Evolutionary conservation across 2,888 invertebrate species (phyloP).

Genomic region (Oscheius myriophilus): DNA sequence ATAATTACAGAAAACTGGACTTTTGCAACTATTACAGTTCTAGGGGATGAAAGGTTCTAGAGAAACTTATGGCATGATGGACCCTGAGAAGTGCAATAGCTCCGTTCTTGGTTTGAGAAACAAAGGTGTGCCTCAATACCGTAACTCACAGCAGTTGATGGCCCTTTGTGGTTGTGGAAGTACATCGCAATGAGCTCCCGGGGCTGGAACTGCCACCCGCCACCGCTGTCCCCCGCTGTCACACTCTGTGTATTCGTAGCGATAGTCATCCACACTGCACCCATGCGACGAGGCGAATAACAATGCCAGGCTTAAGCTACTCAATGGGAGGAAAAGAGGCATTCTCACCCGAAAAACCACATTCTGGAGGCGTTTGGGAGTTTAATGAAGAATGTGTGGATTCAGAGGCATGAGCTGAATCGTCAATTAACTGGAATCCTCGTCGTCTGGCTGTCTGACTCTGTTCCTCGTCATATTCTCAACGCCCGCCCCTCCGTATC

Average conservation of each 20-base stretch:
- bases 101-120: background rate
- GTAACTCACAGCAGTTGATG: conserved; percentile 75
- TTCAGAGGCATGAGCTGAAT: conserved; percentile 22
- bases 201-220: conserved; percentile 75
- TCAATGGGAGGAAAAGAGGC: background rate
- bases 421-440: conserved; percentile 18
- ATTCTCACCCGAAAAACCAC: conserved; percentile 12
- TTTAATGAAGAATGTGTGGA: conserved; percentile 3
- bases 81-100: too few species aligned
- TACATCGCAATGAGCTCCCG: conserved; percentile 66
- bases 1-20: too few species aligned
- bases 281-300: background rate
- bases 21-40: background rate
- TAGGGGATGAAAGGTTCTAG: too few species aligned
- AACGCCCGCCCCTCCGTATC: conserved; percentile 15
- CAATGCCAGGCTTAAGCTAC: background rate
- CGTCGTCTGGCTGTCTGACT: conserved; percentile 24
- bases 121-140: background rate
- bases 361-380: background rate
- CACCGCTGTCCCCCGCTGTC: conserved; percentile 69
- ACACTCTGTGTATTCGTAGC: conserved; percentile 46
- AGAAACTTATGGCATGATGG: conserved; percentile 6
- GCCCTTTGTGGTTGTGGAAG: conserved; percentile 74
- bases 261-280: conserved; percentile 20
- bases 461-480: conserved; percentile 1